Conservation (phyloP, 2,113 vertebrate genomes). For the Butastur rufipennis region DNA sequence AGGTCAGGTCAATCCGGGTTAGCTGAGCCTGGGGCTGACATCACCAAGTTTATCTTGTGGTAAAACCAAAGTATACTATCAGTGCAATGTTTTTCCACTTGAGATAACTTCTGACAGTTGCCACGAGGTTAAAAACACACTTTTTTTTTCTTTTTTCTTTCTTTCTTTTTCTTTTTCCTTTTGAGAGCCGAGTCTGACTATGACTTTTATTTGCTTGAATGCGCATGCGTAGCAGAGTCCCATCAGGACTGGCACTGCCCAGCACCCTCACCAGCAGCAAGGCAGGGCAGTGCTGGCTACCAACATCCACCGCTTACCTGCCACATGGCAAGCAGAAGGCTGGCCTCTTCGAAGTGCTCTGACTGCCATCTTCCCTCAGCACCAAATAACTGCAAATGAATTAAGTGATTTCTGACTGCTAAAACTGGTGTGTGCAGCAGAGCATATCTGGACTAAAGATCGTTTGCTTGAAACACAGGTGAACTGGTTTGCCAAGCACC, state of each 20-base stretch:
- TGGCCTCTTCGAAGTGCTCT: neutral
- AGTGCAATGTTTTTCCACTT: constrained; percentile 37
- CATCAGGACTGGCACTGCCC: neutral
- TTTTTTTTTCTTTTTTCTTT: accelerated
- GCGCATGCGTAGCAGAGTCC: accelerated
- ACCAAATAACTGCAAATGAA: neutral
- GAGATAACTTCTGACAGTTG: constrained; percentile 40
- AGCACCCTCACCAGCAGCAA: neutral
- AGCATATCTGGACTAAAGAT: neutral
- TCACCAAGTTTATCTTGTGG: constrained; percentile 30
- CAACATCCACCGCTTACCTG: neutral
- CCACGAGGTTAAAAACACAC: constrained; percentile 16
- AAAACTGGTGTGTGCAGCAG: neutral
- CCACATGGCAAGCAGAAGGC: neutral
- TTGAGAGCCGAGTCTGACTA: neutral
- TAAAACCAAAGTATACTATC: constrained; percentile 29
- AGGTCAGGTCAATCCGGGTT: constrained; percentile 33
- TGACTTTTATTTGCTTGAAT: neutral
- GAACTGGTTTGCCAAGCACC: neutral
- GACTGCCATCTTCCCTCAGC: neutral
- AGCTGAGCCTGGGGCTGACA: constrained; percentile 39
- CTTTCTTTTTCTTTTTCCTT: neutral
- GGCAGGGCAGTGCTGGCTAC: neutral
- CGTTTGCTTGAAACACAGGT: neutral
- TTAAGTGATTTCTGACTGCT: neutral